These are phyloP conservation scores for Prionace glauca DNA, from an alignment of 2,797 vertebrate genomes.

Conservation along the genomic window DNA sequence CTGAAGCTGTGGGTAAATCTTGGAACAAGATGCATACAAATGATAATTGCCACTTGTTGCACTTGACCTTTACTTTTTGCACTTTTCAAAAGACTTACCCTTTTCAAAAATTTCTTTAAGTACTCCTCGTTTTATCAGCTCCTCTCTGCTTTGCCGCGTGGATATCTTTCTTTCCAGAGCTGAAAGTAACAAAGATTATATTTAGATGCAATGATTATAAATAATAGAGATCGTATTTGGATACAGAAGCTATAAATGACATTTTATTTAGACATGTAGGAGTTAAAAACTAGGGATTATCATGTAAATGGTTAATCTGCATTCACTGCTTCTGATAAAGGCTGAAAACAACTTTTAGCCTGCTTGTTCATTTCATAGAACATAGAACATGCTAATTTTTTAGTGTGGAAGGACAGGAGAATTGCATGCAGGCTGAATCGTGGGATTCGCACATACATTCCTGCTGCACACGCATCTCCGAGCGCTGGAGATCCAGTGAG, in stretches of 20 bases:
- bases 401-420: no score
- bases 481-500: no score
- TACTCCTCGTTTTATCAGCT: constrained; percentile 93
- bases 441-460: no score
- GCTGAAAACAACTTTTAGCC: no score
- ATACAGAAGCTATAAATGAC: not conserved
- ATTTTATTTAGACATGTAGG: no score
- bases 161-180: constrained; percentile 97
- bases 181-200: constrained; percentile 50
- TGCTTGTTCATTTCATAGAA: no score
- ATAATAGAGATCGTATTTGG: not conserved
- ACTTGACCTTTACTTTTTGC: not conserved
- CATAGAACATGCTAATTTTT: no score
- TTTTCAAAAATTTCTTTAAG: constrained; percentile 97
- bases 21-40: not conserved
- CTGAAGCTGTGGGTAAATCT: not conserved
- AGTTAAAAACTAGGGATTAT: no score
- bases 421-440: no score
- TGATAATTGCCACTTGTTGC: not conserved
- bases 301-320: no score
- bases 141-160: constrained; percentile 91
- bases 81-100: constrained; percentile 62
- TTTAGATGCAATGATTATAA: not conserved
- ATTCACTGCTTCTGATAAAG: no score
- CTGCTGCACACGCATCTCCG: no score